Evolutionary conservation across 2,888 invertebrate species (phyloP), one percentile per base, ranked within the genome.

Genomic region (Drosophila tripunctata): DNA sequence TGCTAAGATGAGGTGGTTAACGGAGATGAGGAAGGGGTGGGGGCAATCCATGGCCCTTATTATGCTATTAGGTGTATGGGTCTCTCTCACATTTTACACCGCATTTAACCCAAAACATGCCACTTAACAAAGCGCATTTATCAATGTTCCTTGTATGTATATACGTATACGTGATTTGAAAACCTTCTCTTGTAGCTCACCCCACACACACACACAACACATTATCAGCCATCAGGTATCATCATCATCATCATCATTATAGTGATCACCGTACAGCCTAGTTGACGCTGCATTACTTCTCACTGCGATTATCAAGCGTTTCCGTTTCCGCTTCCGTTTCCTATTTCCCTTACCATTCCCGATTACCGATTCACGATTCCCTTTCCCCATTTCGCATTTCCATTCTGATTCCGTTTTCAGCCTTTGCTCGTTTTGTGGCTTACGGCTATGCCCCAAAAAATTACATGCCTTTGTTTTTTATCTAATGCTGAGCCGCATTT

Each of bases 381-480:
- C 61, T 58, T 57, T 10, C 41, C 27, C 38, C 17, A 30, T 14
- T 56, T 35, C 12, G 15, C 51, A 38, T 36, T 43, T 8, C 47
- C 19, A 19, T 21, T 51, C 38, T 65, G 57, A 35, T 66, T 70
- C 60, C 63, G 57, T 56, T 63, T 57, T 60, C 69, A 66, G 45
- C 45, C 56, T 54, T 12, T 19, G 57, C 68, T 70, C 78, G 67
- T 84, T 76, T 66, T 76, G 85, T 60, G 79, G 82, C 85, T 76
- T 74, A 76, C 36, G 81, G 82, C 78, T 55, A 51, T 60, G 70
- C 67, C 52, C 60, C 67, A 60, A 80, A 81, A 81, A 78, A 76
- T 85, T 76, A 82, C 79, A 82, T 68, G 79, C 83, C 75, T 81
- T 82, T 77, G 73, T 71, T 87, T 87, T 78, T 79, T 83, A 80